phyloP scores from a whole-genome alignment of 1,140 invertebrate species.

The Drosophila simulans region DNA sequence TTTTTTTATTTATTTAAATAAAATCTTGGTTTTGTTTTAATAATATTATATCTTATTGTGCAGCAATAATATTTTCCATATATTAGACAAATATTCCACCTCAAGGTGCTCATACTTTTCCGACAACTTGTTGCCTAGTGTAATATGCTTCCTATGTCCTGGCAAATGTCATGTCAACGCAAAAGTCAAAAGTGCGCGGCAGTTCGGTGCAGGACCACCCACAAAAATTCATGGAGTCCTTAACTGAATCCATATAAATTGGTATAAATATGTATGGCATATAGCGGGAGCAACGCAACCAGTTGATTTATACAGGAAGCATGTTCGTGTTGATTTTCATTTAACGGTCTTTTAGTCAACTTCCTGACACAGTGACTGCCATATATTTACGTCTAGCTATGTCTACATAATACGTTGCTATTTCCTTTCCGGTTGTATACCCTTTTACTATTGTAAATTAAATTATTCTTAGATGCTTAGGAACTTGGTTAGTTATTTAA shows the following conservation, averaged over 20 bases:
- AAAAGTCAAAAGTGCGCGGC: slow-evolving; percentile 74
- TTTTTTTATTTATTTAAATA: too few relatives aligned
- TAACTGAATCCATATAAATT: slow-evolving; percentile 41
- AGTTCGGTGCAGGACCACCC: slow-evolving; percentile 32
- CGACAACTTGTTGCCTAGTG: slow-evolving; percentile 38
- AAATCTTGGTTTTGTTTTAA: too few relatives aligned
- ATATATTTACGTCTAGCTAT: slow-evolving; percentile 73
- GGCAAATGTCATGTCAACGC: slow-evolving; percentile 80
- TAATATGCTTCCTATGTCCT: slow-evolving; percentile 51
- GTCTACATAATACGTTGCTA: slow-evolving; percentile 61
- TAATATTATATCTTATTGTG: too few relatives aligned
- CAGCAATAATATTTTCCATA: neutral
- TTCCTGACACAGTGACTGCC: slow-evolving; percentile 81
- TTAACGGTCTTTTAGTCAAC: slow-evolving; percentile 83
- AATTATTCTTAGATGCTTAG: too few relatives aligned
- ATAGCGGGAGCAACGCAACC: slow-evolving; percentile 67
- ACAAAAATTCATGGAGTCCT: slow-evolving; percentile 19
- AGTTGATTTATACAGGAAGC: slow-evolving; percentile 78
- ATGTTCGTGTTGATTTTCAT: slow-evolving; percentile 80
- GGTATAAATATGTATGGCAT: slow-evolving; percentile 41
- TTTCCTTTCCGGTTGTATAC: slow-evolving; percentile 18
- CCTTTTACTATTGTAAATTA: neutral
- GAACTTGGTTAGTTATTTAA: too few relatives aligned
- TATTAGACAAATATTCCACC: too few relatives aligned
- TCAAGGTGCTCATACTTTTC: neutral